These are phyloP conservation scores for Eleutherodactylus coqui DNA, from an alignment of 2,797 vertebrate genomes.

Conservation along the genomic window DNA sequence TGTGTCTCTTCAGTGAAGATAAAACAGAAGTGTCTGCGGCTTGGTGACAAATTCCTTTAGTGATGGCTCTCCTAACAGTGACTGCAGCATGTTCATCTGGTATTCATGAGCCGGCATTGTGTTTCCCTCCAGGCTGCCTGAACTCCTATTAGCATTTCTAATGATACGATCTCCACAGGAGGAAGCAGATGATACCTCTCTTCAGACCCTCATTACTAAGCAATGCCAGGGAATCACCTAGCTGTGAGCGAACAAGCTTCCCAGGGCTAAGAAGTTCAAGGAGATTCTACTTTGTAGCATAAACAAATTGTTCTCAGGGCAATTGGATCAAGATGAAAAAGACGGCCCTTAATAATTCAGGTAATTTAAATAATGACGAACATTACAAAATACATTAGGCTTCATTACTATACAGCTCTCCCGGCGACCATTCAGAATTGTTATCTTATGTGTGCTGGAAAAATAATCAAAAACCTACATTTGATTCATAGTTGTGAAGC, in stretches of 20 bases:
- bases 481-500: neutral
- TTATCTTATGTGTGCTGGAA: neutral
- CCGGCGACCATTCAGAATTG: neutral
- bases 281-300: constrained; percentile 30
- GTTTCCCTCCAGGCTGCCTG: constrained; percentile 35
- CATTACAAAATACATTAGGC: neutral
- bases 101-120: constrained; percentile 49
- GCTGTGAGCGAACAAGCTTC: constrained; percentile 28
- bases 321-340: constrained; percentile 17
- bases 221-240: constrained; percentile 44
- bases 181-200: constrained; percentile 38
- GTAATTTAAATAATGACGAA: neutral
- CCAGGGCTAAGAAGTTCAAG: constrained; percentile 6
- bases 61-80: constrained; percentile 20
- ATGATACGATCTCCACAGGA: constrained; percentile 32
- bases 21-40: constrained; percentile 23
- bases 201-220: constrained; percentile 37
- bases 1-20: constrained; percentile 35
- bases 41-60: constrained; percentile 44
- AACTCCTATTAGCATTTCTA: constrained; percentile 52
- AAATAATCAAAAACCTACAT: neutral
- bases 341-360: neutral
- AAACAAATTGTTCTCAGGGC: constrained; percentile 22
- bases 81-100: constrained; percentile 30
- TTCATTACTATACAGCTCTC: neutral